Evolutionary conservation across 2,797 vertebrate genomes (phyloP).

Genomic region (Ataeniobius toweri): DNA sequence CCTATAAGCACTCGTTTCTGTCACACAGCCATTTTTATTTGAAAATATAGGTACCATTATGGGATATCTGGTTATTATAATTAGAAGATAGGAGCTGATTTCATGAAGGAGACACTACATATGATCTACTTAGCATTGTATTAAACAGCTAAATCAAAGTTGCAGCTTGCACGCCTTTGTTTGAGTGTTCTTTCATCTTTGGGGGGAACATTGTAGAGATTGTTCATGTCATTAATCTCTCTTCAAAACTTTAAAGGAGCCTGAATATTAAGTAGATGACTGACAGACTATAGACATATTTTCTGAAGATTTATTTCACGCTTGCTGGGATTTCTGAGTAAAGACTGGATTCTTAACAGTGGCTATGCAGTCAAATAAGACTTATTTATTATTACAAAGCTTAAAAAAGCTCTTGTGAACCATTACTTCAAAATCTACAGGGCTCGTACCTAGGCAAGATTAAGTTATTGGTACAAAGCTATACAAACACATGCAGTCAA

Average conservation of each 20-base stretch:
- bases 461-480: not conserved
- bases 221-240: slow-evolving; percentile 78
- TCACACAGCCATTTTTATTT: slow-evolving; percentile 62
- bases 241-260: slow-evolving; percentile 75
- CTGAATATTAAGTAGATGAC: slow-evolving; percentile 73
- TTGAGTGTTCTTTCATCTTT: slow-evolving; percentile 79
- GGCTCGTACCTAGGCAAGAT: slow-evolving; percentile 20
- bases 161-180: slow-evolving; percentile 77
- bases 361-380: slow-evolving; percentile 20
- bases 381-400: slow-evolving; percentile 26
- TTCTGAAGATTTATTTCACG: slow-evolving; percentile 50
- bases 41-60: slow-evolving; percentile 64
- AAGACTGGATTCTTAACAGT: slow-evolving; percentile 4
- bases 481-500: not conserved
- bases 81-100: slow-evolving; percentile 75
- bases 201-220: slow-evolving; percentile 74
- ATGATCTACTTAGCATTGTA: slow-evolving; percentile 82
- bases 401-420: slow-evolving; percentile 21
- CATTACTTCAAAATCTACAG: slow-evolving; percentile 18
- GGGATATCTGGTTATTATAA: slow-evolving; percentile 72
- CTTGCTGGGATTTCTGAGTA: slow-evolving; percentile 25
- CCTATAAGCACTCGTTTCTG: slow-evolving; percentile 29
- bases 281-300: slow-evolving; percentile 53
- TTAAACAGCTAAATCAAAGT: slow-evolving; percentile 82
- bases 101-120: slow-evolving; percentile 70